Percentiles rank a stretch among this genome's conserved stretches.
Conservation (phyloP, 2,888 invertebrate genomes). For the Ischnura elegans region DNA sequence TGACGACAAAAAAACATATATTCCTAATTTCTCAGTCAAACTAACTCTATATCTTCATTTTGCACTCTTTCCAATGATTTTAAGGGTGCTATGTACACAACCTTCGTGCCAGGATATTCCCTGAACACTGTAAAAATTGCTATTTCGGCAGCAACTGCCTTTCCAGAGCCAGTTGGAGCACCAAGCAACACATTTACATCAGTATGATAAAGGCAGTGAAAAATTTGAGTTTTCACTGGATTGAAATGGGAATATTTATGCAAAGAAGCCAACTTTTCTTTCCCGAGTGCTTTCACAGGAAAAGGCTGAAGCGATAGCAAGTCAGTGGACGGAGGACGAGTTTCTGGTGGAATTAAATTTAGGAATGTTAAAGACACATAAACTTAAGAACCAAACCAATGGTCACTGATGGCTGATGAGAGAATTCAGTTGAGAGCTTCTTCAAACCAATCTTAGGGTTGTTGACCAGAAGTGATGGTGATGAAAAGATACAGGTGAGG, state of each 20-base stretch:
- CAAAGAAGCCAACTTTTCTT: slow-evolving; percentile 87
- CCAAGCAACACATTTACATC: slow-evolving; percentile 96
- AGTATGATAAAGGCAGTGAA: slow-evolving; percentile 96
- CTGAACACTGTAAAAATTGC: slow-evolving; percentile 96
- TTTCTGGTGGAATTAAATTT: slow-evolving; percentile 93
- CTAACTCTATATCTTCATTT: slow-evolving; percentile 96
- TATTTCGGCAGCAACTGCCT: slow-evolving; percentile 98
- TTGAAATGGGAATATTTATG: slow-evolving; percentile 95
- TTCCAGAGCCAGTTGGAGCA: slow-evolving; percentile 98
- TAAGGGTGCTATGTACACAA: slow-evolving; percentile 98
- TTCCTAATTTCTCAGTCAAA: slow-evolving; percentile 85
- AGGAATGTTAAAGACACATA: slow-evolving; percentile 83
- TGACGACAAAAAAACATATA: too few relatives aligned
- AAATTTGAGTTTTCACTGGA: slow-evolving; percentile 98
- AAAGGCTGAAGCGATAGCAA: slow-evolving; percentile 94
- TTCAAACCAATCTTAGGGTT: too few relatives aligned
- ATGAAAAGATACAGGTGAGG: too few relatives aligned
- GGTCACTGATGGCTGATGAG: slow-evolving; percentile 93
- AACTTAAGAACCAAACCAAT: slow-evolving; percentile 85
- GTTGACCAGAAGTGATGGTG: too few relatives aligned
- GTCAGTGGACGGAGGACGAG: slow-evolving; percentile 90
- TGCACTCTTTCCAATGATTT: slow-evolving; percentile 98
- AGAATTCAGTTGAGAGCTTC: too few relatives aligned
- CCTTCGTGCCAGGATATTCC: slow-evolving; percentile 88
- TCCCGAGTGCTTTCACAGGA: slow-evolving; percentile 89